These are phyloP conservation scores for Aspidoscelis tigris DNA, from an alignment of 2,113 vertebrate genomes.

Conservation along the genomic window DNA sequence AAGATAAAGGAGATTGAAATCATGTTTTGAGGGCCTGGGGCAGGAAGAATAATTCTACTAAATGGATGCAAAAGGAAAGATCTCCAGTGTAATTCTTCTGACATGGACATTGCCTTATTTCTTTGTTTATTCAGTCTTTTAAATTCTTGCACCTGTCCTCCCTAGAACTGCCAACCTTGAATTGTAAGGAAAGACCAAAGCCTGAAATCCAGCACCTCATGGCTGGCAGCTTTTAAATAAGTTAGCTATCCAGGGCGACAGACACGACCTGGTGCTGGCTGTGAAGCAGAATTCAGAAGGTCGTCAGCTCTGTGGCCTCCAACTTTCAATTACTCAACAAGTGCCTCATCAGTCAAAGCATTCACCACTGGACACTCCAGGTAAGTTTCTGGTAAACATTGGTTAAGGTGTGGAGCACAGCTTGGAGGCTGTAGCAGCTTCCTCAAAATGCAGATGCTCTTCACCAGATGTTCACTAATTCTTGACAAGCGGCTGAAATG, in stretches of 20 bases:
- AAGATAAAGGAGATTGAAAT: conserved; percentile 33
- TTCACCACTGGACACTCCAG: no score
- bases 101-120: background rate
- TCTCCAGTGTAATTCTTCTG: background rate
- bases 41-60: conserved; percentile 13
- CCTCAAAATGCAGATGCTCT: no score
- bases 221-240: background rate
- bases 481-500: no score
- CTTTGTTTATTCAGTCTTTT: background rate
- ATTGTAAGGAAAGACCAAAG: background rate
- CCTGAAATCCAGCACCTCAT: background rate
- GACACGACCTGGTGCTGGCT: background rate
- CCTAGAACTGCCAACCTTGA: background rate
- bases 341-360: background rate
- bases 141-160: background rate
- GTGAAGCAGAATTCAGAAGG: background rate
- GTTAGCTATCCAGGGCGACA: background rate
- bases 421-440: no score
- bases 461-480: no score
- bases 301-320: background rate
- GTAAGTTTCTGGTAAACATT: no score
- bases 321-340: background rate
- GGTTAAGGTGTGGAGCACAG: no score
- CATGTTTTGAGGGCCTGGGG: conserved; percentile 21
- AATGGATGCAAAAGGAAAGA: conserved; percentile 7